Percentiles rank a stretch among this genome's conserved stretches.
These are phyloP conservation scores for Sprattus sprattus DNA, from an alignment of 2,113 vertebrate species.

Conservation along the genomic window DNA sequence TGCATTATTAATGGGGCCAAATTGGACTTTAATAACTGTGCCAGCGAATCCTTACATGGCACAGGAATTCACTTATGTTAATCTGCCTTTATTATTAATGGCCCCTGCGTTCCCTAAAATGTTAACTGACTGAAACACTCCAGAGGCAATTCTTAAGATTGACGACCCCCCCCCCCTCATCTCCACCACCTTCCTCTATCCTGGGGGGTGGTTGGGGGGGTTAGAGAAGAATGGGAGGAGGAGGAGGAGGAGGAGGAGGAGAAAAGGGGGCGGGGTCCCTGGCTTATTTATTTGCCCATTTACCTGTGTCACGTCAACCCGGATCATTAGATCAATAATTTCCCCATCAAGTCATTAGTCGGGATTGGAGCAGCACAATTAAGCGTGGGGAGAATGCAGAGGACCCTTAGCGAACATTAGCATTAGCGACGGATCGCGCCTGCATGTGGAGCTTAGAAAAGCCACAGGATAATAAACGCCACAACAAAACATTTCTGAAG, in stretches of 20 bases:
- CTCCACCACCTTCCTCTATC: not conserved
- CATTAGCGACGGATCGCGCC: not conserved
- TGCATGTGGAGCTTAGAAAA: not conserved
- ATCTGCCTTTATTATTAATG: slow-evolving; percentile 81
- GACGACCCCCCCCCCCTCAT: slow-evolving; percentile 62
- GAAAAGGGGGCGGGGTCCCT: slow-evolving; percentile 34
- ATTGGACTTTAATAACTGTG: slow-evolving; percentile 83
- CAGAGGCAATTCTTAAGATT: slow-evolving; percentile 74
- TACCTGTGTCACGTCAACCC: slow-evolving; percentile 72
- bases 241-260: not conserved
- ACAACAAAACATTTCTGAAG: not conserved
- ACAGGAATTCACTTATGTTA: slow-evolving; percentile 82
- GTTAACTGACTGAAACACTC: slow-evolving; percentile 76
- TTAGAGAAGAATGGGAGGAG: slow-evolving; percentile 39
- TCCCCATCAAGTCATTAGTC: slow-evolving; percentile 75
- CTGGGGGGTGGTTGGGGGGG: slow-evolving; percentile 18
- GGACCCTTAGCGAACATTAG: slow-evolving; percentile 44
- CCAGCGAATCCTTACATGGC: slow-evolving; percentile 71
- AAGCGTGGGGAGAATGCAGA: slow-evolving; percentile 66
- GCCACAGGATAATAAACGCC: not conserved
- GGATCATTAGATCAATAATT: slow-evolving; percentile 77
- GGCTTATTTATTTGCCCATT: slow-evolving; percentile 75
- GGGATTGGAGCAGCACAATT: slow-evolving; percentile 72
- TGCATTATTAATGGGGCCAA: slow-evolving; percentile 83
- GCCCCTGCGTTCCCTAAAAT: slow-evolving; percentile 73